phyloP scores from a whole-genome alignment of 2,113 vertebrate genomes.

The Eleginops maclovinus region DNA sequence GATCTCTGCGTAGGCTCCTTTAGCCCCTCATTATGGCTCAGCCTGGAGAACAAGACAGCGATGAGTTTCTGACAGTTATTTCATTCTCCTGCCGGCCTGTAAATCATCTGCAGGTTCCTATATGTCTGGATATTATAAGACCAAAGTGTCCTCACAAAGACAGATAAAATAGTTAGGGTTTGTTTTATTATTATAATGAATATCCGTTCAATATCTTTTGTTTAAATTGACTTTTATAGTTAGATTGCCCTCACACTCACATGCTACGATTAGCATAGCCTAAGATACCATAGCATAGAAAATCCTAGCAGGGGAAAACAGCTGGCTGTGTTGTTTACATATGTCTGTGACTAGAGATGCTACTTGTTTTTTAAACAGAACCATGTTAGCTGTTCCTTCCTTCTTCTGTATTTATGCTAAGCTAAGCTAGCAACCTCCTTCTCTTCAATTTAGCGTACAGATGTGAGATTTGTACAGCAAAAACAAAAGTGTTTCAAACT shows the following conservation, averaged over 20 bases:
- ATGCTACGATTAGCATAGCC: background rate
- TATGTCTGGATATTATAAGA: background rate
- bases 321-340: background rate
- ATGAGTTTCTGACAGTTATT: slow-evolving; percentile 55
- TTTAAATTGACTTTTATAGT: too few species aligned
- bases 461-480: background rate
- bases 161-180: background rate
- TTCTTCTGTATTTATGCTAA: background rate
- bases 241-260: background rate
- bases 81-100: slow-evolving; percentile 30
- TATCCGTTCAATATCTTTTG: too few species aligned
- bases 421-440: background rate
- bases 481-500: background rate
- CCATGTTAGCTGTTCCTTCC: background rate
- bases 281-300: background rate
- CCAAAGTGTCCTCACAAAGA: slow-evolving; percentile 1
- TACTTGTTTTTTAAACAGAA: too few species aligned
- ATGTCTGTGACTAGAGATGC: too few species aligned
- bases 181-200: too few species aligned
- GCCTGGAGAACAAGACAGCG: slow-evolving; percentile 39
- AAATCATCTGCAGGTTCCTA: slow-evolving; percentile 27
- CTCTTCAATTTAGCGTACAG: background rate
- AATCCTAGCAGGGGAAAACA: background rate
- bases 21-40: slow-evolving; percentile 54
- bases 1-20: slow-evolving; percentile 43